Evolutionary conservation across 2,797 vertebrate genomes (phyloP), one percentile per base, ranked within the genome.

Genomic region (Pangasius macronema): DNA sequence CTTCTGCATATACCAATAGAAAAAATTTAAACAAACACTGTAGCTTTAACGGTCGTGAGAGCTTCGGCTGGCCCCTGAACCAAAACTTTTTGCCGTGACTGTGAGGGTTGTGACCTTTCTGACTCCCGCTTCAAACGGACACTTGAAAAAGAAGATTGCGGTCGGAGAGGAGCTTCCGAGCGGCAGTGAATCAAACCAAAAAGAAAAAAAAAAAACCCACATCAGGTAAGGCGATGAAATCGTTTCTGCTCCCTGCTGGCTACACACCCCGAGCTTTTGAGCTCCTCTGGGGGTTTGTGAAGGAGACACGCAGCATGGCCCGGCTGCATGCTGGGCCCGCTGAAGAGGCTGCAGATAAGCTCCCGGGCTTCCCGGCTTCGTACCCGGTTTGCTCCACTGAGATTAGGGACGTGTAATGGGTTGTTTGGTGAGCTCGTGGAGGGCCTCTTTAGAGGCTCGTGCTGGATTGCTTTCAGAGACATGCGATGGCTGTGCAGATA

Each of bases 201-300:
- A 94, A 59, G n/a, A 59, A 39, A 80, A 13, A 24, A 57, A 59
- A 42, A 61, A 61, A 79, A 36, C 6, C 91, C 93, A 94, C 92
- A 95, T 95, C 95, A 96, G 96, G 96, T 96, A 96, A 96, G 95
- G 92, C 94, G 95, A 91, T 95, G 94, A 95, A 95, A 94, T 95
- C 91, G 91, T 89, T 88, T 91, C 89, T 93, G 91, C 92, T 95
- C 92, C 87, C 94, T 91, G 93, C 94, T 94, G 94, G 93, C 93
- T 91, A 59, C 90, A 83, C 89, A 92, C 82, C 86, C 91, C 89
- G 89, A 93, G 91, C 93, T 93, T 94, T 94, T 94, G 93, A 91
- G 93, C 92, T 92, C 92, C 91, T 91, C 84, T 85, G 36, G 80
- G 86, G 65, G 92, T 94, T 86, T 95, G 95, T 95, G 93, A 95